A percentile compares a stretch with the other conserved stretches of the same genome.
These are phyloP conservation scores for Isaurus tuberculatus DNA, from an alignment of 92 coral and sea anemone genomes.

Conservation along the genomic window DNA sequence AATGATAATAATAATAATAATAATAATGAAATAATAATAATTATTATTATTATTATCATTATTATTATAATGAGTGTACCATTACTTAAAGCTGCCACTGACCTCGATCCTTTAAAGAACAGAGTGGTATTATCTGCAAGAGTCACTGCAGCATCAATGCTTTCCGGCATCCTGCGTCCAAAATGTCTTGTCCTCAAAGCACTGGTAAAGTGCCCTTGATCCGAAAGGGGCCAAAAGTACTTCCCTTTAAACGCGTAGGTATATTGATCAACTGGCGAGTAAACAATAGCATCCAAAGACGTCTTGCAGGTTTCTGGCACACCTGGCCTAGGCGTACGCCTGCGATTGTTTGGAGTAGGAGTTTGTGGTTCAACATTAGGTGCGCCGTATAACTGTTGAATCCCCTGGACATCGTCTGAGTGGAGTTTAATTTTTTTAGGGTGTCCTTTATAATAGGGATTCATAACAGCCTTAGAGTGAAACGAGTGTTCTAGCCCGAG, in stretches of 20 bases:
- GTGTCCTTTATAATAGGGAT: constrained; percentile 79
- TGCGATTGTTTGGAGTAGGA: constrained; percentile 43
- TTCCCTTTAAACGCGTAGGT: constrained; percentile 57
- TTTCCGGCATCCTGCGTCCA: constrained; percentile 74
- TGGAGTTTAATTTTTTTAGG: constrained; percentile 69
- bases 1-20: too few species aligned
- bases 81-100: neutral
- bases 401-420: constrained; percentile 85
- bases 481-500: constrained; percentile 92
- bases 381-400: constrained; percentile 85
- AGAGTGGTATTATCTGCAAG: constrained; percentile 73
- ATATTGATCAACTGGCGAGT: constrained; percentile 27
- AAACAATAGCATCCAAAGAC: constrained; percentile 53
- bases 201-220: constrained; percentile 31
- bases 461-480: constrained; percentile 77
- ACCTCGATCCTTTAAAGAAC: constrained; percentile 82
- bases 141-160: constrained; percentile 88
- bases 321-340: constrained; percentile 13
- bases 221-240: constrained; percentile 56
- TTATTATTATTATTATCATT: too few species aligned
- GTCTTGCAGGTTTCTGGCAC: constrained; percentile 46
- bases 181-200: constrained; percentile 67
- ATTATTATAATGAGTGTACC: neutral
- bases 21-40: too few species aligned
- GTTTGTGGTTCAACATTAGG: constrained; percentile 16